Base-by-base conservation (phyloP, 2,113 vertebrate species). In the Labeo rohita region DNA sequence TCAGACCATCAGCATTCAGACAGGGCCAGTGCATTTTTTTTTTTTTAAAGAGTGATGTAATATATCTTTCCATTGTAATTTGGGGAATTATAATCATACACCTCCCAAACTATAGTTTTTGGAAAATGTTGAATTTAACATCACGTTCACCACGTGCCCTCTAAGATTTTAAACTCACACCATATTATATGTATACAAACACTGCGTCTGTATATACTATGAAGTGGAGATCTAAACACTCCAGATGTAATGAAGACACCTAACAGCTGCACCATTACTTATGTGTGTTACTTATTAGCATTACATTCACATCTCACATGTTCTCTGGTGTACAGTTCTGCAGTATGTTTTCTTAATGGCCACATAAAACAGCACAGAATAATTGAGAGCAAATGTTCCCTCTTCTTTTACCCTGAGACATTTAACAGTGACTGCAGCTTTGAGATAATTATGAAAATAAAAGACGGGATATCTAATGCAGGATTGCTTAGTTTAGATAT, bases 231-330 rank as follows among this genome's bases (percentile, higher is more conserved):
- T 70, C 66, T 74, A 84, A 84, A 84, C 82, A 84, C 16, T 73
- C 18, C 82, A 84, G 23, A 73, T 73, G 66, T 43, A 59, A 84
- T 73, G 50, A 84, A 84, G 82, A 84, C 82, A 74, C 68, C 11
- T 59, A 52, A 72, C 82, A 84, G 82, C 82, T 84, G 82, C 68
- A 45, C 34, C 36, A 43, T 59, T 18, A 72, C 34, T 13, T 45
- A 59, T 73, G 66, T 59, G 49, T 73, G 16, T 72, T 73, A 59
- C 47, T 56, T 84, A 73, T 54, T 39, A 84, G 49, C 23, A 16
- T 15, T 56, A 56, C 49, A 56, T 73, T 70, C 80, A 39, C 65
- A 83, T 70, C 21, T 50, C 34, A 39, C 47, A 15, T 83, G 80
- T 83, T 54, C 65, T 8, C 23, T 43, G 77, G 36, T 61, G 56